Evolutionary conservation across 2,113 vertebrate genomes (phyloP).

Genomic region (Montifringilla adamsi): DNA sequence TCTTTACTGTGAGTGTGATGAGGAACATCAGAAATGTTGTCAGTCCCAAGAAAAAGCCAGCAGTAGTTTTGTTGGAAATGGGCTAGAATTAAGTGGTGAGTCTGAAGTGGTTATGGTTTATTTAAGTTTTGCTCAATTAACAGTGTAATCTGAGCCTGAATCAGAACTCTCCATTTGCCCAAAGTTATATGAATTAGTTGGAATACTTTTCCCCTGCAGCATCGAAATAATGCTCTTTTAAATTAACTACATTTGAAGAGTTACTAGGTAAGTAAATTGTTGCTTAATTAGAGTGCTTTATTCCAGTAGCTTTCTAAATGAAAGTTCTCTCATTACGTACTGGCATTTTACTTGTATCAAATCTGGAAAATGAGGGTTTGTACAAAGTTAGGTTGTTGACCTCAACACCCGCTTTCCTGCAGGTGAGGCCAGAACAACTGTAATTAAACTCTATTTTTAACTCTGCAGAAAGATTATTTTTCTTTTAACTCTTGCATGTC

Average conservation of each 20-base stretch:
- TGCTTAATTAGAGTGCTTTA: constrained; percentile 1
- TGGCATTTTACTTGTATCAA: constrained; percentile 5
- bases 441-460: constrained; percentile 15
- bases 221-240: neutral
- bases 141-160: neutral
- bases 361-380: constrained; percentile 9
- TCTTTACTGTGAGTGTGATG: neutral
- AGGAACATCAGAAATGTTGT: neutral
- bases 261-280: neutral
- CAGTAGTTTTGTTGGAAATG: neutral
- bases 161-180: neutral
- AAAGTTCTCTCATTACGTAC: neutral
- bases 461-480: neutral
- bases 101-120: neutral
- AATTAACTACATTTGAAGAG: neutral
- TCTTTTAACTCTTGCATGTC: neutral
- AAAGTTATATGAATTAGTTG: neutral
- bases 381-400: neutral
- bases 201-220: neutral
- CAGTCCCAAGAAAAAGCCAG: neutral
- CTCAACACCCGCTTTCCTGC: neutral
- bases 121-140: neutral
- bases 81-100: neutral
- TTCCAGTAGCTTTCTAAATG: neutral
- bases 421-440: neutral